A percentile compares a stretch with the other conserved stretches of the same genome.
Evolutionary conservation across 2,113 vertebrate species (phyloP).

Genomic region (Sterna hirundo): DNA sequence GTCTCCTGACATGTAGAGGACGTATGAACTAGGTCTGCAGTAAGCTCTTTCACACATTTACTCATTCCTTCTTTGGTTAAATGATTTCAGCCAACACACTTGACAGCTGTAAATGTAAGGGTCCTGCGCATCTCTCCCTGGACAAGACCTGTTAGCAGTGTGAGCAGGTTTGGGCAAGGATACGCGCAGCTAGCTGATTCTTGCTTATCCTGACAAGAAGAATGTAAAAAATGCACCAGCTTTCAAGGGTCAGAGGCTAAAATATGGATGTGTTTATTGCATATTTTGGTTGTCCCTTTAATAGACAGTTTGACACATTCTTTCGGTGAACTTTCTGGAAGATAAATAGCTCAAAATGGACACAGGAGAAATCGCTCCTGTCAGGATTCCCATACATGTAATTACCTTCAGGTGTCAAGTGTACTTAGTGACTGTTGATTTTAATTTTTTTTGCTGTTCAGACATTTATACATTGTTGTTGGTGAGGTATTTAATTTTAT

Average conservation of each 20-base stretch:
- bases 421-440: slow-evolving; percentile 27
- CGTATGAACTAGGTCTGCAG: not conserved
- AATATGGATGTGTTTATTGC: slow-evolving; percentile 70
- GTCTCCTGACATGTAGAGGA: not conserved
- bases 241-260: slow-evolving; percentile 71
- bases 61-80: not conserved
- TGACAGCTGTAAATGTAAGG: slow-evolving; percentile 8
- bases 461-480: slow-evolving; percentile 1
- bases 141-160: not conserved
- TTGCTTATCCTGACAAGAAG: slow-evolving; percentile 57
- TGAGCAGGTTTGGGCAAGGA: not conserved
- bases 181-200: not conserved
- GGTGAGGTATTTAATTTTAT: slow-evolving; percentile 1
- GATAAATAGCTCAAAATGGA: slow-evolving; percentile 52
- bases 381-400: slow-evolving; percentile 51
- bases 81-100: slow-evolving; percentile 11
- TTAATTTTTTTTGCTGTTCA: not conserved
- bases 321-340: slow-evolving; percentile 59
- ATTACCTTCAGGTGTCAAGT: slow-evolving; percentile 57
- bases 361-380: slow-evolving; percentile 1
- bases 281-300: slow-evolving; percentile 61
- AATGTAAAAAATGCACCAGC: slow-evolving; percentile 72
- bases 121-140: not conserved
- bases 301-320: slow-evolving; percentile 70
- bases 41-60: slow-evolving; percentile 14